Base-by-base conservation (phyloP, 2,888 invertebrate genomes). In the Melinaea marsaeus region DNA sequence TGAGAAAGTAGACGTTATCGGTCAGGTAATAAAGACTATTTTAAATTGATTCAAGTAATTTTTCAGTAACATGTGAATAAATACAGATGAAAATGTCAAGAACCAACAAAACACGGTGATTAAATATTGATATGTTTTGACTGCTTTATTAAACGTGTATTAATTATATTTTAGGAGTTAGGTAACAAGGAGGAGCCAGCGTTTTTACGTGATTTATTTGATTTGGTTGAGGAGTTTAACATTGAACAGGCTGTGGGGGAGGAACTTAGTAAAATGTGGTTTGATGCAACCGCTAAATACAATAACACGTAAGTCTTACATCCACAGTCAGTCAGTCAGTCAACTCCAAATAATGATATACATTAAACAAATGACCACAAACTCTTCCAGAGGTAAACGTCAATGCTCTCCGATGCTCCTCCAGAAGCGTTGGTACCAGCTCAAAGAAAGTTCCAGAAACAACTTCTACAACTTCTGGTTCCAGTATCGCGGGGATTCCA, bases 401-500 rank as follows among this genome's bases (percentile, higher is more conserved):
- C 79, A 82, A 58, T 83, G 83, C 61, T 87, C 89, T 0, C 85
- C 89, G 2, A 87, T 90, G 88, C 69, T 90, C 71, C 78, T 90
- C 47, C 90, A 90, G 65, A 78, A 80, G 0, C 85, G 90, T 3
- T 90, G 90, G 90, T 83, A 80, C 69, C 88, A 88, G 67, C 47
- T 90, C 60, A 88, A 89, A 65, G 75, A 81, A 67, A 9, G 69
- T 6, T 77, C 85, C 0, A 75, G 88, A 0, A 58, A 69, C 13
- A 71, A 71, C 5, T 83, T 89, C 71, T 88, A 88, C 69, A 69
- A 75, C 3, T 81, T 82, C 67, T 84, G 84, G 84, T 69, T 64
- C 51, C 55, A 34, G 2, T 83, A 80, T 66, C 71, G 77, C 0
- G 82, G 83, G 3, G 74, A 72, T 60, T 2, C 47, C 4, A 68